Evolutionary conservation across 1,140 invertebrate species (phyloP).

Genomic region (Trissolcus basalis): DNA sequence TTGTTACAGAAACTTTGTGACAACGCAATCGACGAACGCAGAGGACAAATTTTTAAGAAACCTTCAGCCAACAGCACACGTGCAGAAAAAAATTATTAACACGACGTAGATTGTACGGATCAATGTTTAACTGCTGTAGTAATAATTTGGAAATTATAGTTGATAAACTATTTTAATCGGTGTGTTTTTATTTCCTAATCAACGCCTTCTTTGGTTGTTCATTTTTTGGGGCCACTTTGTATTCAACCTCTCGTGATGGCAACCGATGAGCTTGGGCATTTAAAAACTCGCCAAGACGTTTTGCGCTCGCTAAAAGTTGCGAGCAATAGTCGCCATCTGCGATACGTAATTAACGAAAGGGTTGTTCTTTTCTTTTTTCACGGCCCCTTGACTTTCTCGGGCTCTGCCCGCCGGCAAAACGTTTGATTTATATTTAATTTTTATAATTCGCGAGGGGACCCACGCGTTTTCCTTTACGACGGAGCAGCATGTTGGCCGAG

Average conservation of each 20-base stretch:
- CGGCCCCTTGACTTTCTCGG: slow-evolving; percentile 47
- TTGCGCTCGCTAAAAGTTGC: slow-evolving; percentile 60
- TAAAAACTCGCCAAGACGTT: slow-evolving; percentile 24
- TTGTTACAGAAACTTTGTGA: slow-evolving; percentile 59
- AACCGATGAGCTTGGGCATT: background rate
- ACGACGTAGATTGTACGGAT: slow-evolving; percentile 54
- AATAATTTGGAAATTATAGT: slow-evolving; percentile 71
- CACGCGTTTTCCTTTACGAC: slow-evolving; percentile 61
- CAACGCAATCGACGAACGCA: slow-evolving; percentile 19
- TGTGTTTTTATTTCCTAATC: slow-evolving; percentile 34
- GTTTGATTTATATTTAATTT: slow-evolving; percentile 74
- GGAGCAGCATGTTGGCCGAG: slow-evolving; percentile 50
- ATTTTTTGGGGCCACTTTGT: slow-evolving; percentile 1
- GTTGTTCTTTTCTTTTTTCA: slow-evolving; percentile 66
- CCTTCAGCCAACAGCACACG: slow-evolving; percentile 25
- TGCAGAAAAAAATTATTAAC: slow-evolving; percentile 49
- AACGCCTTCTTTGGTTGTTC: background rate
- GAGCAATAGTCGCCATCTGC: slow-evolving; percentile 71
- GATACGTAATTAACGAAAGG: slow-evolving; percentile 75
- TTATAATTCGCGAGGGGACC: slow-evolving; percentile 66
- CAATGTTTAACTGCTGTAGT: slow-evolving; percentile 68
- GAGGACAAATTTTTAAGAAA: slow-evolving; percentile 17
- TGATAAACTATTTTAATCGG: slow-evolving; percentile 73
- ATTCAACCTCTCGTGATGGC: background rate
- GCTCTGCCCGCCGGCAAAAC: slow-evolving; percentile 62